phyloP scores from a whole-genome alignment of 2,113 vertebrate species.

The Tragelaphus strepsiceros region DNA sequence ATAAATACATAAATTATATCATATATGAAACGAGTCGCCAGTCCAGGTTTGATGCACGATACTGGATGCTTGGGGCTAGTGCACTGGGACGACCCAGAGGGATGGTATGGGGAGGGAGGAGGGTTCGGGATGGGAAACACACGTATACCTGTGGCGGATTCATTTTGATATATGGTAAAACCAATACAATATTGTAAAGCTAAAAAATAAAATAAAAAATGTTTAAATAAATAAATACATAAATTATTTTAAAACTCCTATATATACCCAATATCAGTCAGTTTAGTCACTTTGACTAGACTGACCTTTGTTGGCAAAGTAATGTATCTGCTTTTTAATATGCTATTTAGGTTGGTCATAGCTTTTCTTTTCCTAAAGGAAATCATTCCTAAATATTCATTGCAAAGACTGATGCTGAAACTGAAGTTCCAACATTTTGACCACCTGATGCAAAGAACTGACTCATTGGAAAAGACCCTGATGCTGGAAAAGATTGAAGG shows the following conservation, averaged over 20 bases:
- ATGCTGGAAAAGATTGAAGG: not conserved
- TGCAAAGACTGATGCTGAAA: not conserved
- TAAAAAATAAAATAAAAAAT: too few relatives aligned
- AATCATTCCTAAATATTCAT: not conserved
- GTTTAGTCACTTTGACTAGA: not conserved
- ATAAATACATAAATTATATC: not conserved
- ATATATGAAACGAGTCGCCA: too few relatives aligned
- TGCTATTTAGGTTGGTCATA: not conserved
- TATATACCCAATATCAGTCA: not conserved
- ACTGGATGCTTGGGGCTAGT: too few relatives aligned
- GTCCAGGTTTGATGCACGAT: too few relatives aligned
- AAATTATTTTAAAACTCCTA: not conserved
- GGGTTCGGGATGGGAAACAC: too few relatives aligned
- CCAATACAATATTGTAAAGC: too few relatives aligned
- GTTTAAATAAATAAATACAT: not conserved
- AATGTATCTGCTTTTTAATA: not conserved
- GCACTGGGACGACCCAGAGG: too few relatives aligned
- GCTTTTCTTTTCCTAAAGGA: not conserved
- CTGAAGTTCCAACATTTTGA: not conserved
- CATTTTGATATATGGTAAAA: too few relatives aligned
- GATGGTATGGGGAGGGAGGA: too few relatives aligned
- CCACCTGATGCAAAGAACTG: not conserved
- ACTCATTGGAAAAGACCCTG: not conserved
- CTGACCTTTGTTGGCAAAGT: not conserved
- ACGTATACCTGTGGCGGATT: too few relatives aligned